A percentile compares a stretch with the other conserved stretches of the same genome.
These are phyloP conservation scores for Papilio dardanus DNA, from an alignment of 1,140 invertebrate species.

Conservation along the genomic window DNA sequence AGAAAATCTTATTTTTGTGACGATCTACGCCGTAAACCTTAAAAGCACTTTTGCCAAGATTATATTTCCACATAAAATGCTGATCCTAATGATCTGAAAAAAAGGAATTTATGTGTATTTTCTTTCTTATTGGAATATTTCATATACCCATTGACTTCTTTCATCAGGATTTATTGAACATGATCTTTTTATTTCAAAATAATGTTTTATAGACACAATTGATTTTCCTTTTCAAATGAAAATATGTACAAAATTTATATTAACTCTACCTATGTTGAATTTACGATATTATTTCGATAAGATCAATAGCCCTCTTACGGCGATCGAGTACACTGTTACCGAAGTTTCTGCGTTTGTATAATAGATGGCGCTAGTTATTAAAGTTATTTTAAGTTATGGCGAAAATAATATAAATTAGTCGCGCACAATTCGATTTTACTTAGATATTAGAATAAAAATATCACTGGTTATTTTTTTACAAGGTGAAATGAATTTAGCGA, in stretches of 20 bases:
- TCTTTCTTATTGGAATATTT: not conserved
- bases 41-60: constrained; percentile 27
- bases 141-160: not conserved
- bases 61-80: constrained; percentile 26
- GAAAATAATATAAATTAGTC: no score
- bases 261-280: no score
- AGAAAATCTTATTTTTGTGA: constrained; percentile 29
- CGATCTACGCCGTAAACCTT: constrained; percentile 25
- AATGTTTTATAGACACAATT: no score
- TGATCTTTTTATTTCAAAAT: not conserved
- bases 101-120: not conserved
- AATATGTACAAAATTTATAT: not conserved
- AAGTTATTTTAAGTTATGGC: no score
- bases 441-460: no score
- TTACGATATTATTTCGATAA: constrained; percentile 37
- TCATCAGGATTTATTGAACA: not conserved
- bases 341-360: constrained; percentile 30
- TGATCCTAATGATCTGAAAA: constrained; percentile 18
- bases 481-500: no score
- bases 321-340: constrained; percentile 42
- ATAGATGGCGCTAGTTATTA: constrained; percentile 67
- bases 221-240: no score
- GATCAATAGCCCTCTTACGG: constrained; percentile 55
- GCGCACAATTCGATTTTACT: no score
- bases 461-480: no score